Evolutionary conservation across 2,113 vertebrate genomes (phyloP).

Genomic region (Charadrius vociferus): DNA sequence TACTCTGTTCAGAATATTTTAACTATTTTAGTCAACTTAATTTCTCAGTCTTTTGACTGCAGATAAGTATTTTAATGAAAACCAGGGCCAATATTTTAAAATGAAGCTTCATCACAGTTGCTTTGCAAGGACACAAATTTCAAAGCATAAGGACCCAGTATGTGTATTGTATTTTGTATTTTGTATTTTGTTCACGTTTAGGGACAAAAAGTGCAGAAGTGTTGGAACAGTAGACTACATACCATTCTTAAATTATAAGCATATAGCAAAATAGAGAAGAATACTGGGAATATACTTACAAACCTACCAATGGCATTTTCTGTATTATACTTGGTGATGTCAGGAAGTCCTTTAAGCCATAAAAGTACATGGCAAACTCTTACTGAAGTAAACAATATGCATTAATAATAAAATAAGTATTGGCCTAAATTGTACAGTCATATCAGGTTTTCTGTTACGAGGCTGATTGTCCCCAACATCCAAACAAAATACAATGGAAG

Average conservation of each 20-base stretch:
- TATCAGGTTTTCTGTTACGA: background rate
- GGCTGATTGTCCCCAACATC: background rate
- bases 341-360: background rate
- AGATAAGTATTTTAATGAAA: background rate
- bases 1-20: background rate
- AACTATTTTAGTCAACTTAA: background rate
- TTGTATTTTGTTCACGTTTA: background rate
- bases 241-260: background rate
- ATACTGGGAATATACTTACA: background rate
- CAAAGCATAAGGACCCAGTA: background rate
- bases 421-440: background rate
- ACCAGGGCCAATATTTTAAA: background rate
- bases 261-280: background rate
- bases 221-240: background rate
- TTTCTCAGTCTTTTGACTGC: background rate
- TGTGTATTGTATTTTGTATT: background rate
- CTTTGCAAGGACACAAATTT: background rate
- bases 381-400: background rate
- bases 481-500: background rate
- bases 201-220: background rate
- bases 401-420: background rate
- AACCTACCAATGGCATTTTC: background rate
- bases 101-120: background rate
- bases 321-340: background rate
- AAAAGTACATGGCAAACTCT: background rate